Evolutionary conservation across 2,888 invertebrate species (phyloP), one percentile per base, ranked within the genome.

Genomic region (Aplocera efformata): DNA sequence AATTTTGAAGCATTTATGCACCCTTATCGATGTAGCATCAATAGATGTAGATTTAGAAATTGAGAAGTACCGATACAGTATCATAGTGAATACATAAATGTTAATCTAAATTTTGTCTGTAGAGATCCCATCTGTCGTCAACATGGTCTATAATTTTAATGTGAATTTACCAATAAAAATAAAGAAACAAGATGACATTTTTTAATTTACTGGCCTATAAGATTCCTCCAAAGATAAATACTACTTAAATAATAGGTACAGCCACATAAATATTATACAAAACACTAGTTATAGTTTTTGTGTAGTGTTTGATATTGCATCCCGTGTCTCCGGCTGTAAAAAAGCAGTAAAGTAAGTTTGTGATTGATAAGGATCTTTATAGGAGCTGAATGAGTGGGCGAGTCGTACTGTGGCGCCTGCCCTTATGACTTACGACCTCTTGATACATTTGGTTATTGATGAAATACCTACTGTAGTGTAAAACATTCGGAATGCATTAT

Each of bases 111-210:
- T 80, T 78, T 77, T 81, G 69, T 84, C 81, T 72, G 82, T 86
- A 86, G 85, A 72, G 69, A 72, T 75, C 73, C 79, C 72, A 83
- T 72, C 82, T 78, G 72, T 83, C 84, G 82, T 79, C 81, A 74
- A 85, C 79, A 75, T 85, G 85, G 76, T 86, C 80, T 84, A 80
- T 86, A 73, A 84, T 85, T 86, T 86, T 82, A 88, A 88, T 86
- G 86, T 88, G 85, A 84, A 84, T 85, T 85, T 86, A 86, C 84
- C 84, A 85, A 86, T 86, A 86, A 86, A 86, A 79, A 69, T 68
- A 76, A 80, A 79, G 76, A 81, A 84, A 79, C 77, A 62, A 17
- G 63, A 25, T 41, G n/a, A 9, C 28, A 21, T 50, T 38, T 32
- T 41, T 42, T 54, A 59, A 63, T 63, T 63, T 46, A 55, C 56